These are phyloP conservation scores for Pollenia labialis DNA, from an alignment of 2,888 invertebrate genomes.

Conservation along the genomic window DNA sequence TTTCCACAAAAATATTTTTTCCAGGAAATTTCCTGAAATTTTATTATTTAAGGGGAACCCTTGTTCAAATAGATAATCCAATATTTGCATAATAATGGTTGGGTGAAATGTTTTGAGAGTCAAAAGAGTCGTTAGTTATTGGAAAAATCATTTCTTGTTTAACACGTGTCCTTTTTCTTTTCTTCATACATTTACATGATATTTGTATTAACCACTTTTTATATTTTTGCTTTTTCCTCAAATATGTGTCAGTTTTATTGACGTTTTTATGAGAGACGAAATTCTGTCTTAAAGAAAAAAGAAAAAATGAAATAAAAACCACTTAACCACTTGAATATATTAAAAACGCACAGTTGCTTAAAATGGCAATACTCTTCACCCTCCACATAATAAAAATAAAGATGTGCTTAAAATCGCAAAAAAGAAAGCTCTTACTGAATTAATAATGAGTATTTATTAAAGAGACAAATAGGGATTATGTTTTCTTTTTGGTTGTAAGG, in stretches of 20 bases:
- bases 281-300: neutral
- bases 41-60: too few relatives aligned
- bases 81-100: slow-evolving; percentile 32
- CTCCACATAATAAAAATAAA: neutral
- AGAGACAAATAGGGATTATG: too few relatives aligned
- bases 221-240: too few relatives aligned
- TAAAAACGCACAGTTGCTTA: neutral
- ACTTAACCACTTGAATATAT: neutral
- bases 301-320: slow-evolving; percentile 12
- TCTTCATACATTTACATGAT: neutral
- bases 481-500: too few relatives aligned
- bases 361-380: neutral
- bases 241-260: neutral
- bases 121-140: slow-evolving; percentile 1
- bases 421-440: neutral
- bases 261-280: neutral
- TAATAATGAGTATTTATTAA: neutral
- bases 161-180: slow-evolving; percentile 12
- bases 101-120: neutral
- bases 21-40: too few relatives aligned
- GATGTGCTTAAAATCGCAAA: neutral
- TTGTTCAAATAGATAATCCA: too few relatives aligned
- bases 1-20: too few relatives aligned
- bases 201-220: neutral
- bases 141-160: slow-evolving; percentile 4